Percentiles rank a stretch among this genome's conserved stretches.
Conservation (phyloP, 1,140 invertebrate species). For the Centruroides sculpturatus region DNA sequence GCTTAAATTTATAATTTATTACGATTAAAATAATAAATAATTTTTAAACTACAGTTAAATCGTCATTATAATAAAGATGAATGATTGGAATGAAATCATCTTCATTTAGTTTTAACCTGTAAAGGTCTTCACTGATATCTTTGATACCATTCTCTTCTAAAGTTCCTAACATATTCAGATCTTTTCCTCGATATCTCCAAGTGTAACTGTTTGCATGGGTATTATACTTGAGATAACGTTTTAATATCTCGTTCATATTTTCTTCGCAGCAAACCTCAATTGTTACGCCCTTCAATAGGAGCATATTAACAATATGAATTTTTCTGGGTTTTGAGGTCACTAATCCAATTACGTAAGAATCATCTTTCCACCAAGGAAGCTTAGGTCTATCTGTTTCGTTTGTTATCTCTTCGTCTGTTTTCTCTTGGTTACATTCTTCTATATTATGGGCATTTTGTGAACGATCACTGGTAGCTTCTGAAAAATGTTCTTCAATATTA, state of each 20-base stretch:
- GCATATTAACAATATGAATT: conserved; percentile 55
- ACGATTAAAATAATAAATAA: not conserved
- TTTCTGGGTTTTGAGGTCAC: conserved; percentile 48
- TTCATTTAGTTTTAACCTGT: conserved; percentile 45
- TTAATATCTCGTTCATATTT: conserved; percentile 52
- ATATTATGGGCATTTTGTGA: no score
- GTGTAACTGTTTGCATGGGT: conserved; percentile 51
- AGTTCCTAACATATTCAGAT: conserved; percentile 46
- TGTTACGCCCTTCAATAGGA: conserved; percentile 39
- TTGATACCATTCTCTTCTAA: conserved; percentile 55
- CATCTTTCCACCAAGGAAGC: conserved; percentile 56
- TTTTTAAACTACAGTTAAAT: conserved; percentile 39
- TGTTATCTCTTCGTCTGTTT: conserved; percentile 25
- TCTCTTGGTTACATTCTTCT: not conserved
- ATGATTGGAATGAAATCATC: conserved; percentile 51
- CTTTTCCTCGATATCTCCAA: conserved; percentile 52
- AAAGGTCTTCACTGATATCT: conserved; percentile 51
- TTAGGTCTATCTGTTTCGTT: no score
- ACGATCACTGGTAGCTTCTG: conserved; percentile 15
- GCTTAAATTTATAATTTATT: no score
- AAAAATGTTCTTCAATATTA: conserved; percentile 11
- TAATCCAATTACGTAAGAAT: conserved; percentile 46
- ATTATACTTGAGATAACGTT: conserved; percentile 54
- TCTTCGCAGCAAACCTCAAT: conserved; percentile 64
- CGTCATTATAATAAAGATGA: conserved; percentile 64